Evolutionary conservation across 2,113 vertebrate species (phyloP), one percentile per base, ranked within the genome.

Genomic region (Atherinomorus stipes): DNA sequence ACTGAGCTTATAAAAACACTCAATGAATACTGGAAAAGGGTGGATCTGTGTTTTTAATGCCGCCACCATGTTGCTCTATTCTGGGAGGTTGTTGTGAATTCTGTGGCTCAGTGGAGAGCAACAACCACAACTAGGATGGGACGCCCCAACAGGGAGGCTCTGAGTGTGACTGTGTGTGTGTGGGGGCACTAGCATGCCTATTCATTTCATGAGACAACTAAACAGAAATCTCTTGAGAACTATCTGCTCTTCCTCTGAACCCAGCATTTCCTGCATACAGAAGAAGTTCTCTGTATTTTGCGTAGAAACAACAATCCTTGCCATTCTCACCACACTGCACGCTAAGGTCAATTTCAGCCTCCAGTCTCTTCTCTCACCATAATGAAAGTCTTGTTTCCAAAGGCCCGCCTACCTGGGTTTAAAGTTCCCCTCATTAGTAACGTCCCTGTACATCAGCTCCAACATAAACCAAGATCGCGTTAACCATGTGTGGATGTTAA

Each of bases 81-180:
- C 92, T 85, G 80, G 87, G 92, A 88, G 54, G 81, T 73, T 90
- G 88, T 89, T 91, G 93, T 91, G 91, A 93, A 91, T 90, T 90
- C 88, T 86, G 78, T 68, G 89, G 91, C 82, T 60, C 79, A 81
- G 78, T 65, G 76, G 58, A 85, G 76, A 86, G 88, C 64, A 76
- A 84, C 80, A 73, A 89, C 88, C 81, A 25, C 91, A 87, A 83
- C 64, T 26, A 45, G 89, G 83, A 90, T 44, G 49, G 67, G 82
- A 85, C 76, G 84, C 81, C 80, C 78, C 74, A 76, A 76, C 85
- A 81, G 74, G 68, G 78, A 87, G 89, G 77, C 69, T 90, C 76
- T 64, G 58, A 68, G 69, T 81, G 45, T 62, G 38, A 57, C 10
- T 65, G 40, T 52, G 11, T 62, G 59, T 53, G 64, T 61, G 64